Percentiles rank a stretch among this genome's conserved stretches.
Evolutionary conservation across 2,797 vertebrate genomes (phyloP).

Genomic region (Eidolon dupreanum): DNA sequence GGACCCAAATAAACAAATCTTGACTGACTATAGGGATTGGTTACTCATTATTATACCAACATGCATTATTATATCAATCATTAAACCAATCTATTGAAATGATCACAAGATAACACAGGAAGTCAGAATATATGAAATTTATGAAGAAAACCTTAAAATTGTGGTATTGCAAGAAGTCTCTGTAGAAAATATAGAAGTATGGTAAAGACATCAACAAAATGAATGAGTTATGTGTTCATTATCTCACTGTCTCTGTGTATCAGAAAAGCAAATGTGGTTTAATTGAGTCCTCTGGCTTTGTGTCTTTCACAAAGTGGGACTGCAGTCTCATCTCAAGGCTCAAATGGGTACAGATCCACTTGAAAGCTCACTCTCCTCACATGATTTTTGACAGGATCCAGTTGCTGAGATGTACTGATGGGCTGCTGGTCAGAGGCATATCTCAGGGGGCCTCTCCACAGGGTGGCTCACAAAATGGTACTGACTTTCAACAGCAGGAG

Average conservation of each 20-base stretch:
- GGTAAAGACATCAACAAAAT: neutral
- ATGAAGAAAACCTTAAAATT: neutral
- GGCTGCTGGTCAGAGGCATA: neutral
- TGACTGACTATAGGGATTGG: neutral
- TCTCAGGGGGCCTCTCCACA: neutral
- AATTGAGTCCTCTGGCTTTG: neutral
- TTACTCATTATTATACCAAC: neutral
- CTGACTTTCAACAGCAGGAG: neutral
- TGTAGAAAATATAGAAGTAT: neutral
- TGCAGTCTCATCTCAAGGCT: neutral
- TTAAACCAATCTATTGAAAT: neutral
- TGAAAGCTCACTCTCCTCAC: neutral
- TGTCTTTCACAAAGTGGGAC: neutral
- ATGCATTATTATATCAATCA: too few relatives aligned
- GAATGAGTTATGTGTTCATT: neutral
- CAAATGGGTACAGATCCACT: neutral
- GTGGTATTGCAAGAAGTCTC: neutral
- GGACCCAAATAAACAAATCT: slow-evolving; percentile 31
- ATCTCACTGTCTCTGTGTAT: neutral
- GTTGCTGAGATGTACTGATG: neutral
- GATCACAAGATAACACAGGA: neutral
- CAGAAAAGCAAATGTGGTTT: neutral
- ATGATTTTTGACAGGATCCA: neutral
- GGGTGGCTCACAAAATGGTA: neutral
- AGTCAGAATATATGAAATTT: slow-evolving; percentile 20